Conservation (phyloP, 2,888 invertebrate genomes). For the Mythimna lalbum region DNA sequence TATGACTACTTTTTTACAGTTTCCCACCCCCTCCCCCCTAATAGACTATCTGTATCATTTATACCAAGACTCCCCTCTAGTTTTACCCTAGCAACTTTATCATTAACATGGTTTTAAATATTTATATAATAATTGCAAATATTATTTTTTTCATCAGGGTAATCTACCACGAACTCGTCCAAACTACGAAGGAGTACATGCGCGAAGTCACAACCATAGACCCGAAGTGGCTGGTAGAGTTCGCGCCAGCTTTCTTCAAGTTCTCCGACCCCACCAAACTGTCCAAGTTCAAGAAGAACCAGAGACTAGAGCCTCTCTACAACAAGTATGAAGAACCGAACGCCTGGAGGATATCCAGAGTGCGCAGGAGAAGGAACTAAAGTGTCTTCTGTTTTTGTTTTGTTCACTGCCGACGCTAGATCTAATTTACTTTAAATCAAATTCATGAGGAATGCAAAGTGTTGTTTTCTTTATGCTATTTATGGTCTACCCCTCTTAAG, state of each 20-base stretch:
- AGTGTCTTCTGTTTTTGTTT: conserved; percentile 80
- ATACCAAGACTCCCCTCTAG: too few relatives aligned
- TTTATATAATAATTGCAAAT: not conserved
- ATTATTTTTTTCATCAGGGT: conserved; percentile 92
- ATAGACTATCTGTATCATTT: too few relatives aligned
- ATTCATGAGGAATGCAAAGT: conserved; percentile 21
- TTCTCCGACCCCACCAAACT: conserved; percentile 99
- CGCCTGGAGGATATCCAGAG: conserved; percentile 99
- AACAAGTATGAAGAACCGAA: conserved; percentile 99
- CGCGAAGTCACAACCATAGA: conserved; percentile 99
- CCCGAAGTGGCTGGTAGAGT: conserved; percentile 99
- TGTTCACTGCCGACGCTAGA: conserved; percentile 11
- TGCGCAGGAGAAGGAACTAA: conserved; percentile 96
- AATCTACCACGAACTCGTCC: conserved; percentile 99
- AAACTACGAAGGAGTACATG: conserved; percentile 99
- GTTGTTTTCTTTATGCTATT: conserved; percentile 4
- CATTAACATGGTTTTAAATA: too few relatives aligned
- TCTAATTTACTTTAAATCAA: conserved; percentile 29
- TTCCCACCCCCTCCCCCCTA: too few relatives aligned
- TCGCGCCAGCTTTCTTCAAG: conserved; percentile 99
- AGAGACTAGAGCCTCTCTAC: conserved; percentile 98
- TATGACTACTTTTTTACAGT: too few relatives aligned
- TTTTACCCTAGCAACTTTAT: too few relatives aligned
- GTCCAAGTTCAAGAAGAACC: conserved; percentile 99
- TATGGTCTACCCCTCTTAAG: not conserved